Evolutionary conservation across 2,797 vertebrate species (phyloP).

Genomic region (Apogon hyalosoma): DNA sequence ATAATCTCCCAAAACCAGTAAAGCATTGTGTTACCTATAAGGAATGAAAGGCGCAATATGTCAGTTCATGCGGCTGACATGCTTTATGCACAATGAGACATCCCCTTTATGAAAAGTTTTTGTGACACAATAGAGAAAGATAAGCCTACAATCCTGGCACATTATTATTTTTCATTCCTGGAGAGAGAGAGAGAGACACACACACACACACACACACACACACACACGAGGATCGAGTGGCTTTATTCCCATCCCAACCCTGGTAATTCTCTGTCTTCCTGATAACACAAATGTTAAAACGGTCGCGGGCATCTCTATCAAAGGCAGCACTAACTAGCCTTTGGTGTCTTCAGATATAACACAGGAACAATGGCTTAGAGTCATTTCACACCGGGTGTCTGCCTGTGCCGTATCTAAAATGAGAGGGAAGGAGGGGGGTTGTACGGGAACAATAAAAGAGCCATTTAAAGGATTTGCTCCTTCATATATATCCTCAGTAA

Average conservation of each 20-base stretch:
- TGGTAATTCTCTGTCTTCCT: conserved; percentile 68
- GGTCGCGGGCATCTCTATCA: conserved; percentile 75
- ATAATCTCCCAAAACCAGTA: conserved; percentile 1
- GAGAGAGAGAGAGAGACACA: conserved; percentile 25
- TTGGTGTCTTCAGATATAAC: conserved; percentile 76
- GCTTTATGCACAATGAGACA: conserved; percentile 33
- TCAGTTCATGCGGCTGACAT: conserved; percentile 21
- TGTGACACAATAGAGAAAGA: conserved; percentile 51
- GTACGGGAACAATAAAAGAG: conserved; percentile 75
- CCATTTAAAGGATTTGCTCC: conserved; percentile 83
- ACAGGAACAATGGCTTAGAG: conserved; percentile 76
- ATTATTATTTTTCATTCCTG: conserved; percentile 62
- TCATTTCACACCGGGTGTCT: conserved; percentile 75
- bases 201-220: too few species aligned
- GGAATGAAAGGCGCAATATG: conserved; percentile 10
- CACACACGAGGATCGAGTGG: conserved; percentile 58
- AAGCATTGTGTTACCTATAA: conserved; percentile 5
- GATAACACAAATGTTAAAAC: conserved; percentile 75
- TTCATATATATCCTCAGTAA: conserved; percentile 73
- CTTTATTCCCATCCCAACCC: conserved; percentile 71
- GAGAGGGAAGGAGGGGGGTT: conserved; percentile 61
- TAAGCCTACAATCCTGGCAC: conserved; percentile 47
- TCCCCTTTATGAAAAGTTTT: conserved; percentile 39
- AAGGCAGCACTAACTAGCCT: conserved; percentile 75
- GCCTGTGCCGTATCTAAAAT: conserved; percentile 75